Conservation (phyloP, 2,797 vertebrate genomes). For the Amblyraja radiata region DNA sequence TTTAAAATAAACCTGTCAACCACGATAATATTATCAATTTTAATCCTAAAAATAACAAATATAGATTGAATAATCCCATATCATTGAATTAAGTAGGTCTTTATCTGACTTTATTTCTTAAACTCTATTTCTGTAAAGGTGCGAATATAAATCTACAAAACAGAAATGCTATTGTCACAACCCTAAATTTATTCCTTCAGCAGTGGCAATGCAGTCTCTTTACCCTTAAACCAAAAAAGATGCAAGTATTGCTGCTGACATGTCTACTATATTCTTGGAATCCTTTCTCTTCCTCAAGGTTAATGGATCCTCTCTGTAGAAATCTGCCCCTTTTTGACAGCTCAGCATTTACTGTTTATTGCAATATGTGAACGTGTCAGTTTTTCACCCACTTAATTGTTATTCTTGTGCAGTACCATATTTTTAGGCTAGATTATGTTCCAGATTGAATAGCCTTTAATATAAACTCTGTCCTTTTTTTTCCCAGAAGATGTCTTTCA, state of each 20-base stretch:
- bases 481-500: neutral
- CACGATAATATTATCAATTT: neutral
- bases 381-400: neutral
- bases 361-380: neutral
- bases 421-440: neutral
- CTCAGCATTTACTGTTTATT: neutral
- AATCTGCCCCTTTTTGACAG: neutral
- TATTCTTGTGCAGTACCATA: neutral
- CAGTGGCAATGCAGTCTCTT: neutral
- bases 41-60: neutral
- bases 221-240: neutral
- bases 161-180: neutral
- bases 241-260: neutral
- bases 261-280: neutral
- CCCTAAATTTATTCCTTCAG: neutral
- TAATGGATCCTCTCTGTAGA: neutral
- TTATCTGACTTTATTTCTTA: neutral
- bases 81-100: neutral
- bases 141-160: neutral
- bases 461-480: constrained; percentile 21
- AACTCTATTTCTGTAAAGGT: neutral
- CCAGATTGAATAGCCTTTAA: neutral
- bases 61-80: neutral
- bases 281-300: neutral
- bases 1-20: neutral